Conservation (phyloP, 2,888 invertebrate species). For the Drosophila anceps region DNA sequence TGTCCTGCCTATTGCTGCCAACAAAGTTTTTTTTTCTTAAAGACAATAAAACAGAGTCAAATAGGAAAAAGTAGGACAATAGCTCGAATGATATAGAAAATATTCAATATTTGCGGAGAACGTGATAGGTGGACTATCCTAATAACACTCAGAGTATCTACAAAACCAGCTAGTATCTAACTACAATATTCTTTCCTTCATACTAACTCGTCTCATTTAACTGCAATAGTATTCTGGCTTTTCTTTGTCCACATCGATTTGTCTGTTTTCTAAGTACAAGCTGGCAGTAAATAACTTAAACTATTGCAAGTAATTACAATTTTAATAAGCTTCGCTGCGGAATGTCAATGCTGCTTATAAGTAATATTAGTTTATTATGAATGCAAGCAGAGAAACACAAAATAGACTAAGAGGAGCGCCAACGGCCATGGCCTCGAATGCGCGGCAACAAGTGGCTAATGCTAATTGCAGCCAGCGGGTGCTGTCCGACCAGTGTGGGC, state of each 20-base stretch:
- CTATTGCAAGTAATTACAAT: slow-evolving; percentile 20
- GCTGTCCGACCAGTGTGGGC: slow-evolving; percentile 18
- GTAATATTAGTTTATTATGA: slow-evolving; percentile 21
- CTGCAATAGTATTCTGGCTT: background rate
- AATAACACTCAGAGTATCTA: no score
- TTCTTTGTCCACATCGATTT: background rate
- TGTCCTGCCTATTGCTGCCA: no score
- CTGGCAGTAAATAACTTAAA: slow-evolving; percentile 9
- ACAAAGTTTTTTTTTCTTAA: no score
- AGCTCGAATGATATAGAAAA: no score
- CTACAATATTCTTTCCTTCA: background rate
- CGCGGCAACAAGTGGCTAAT: slow-evolving; percentile 56
- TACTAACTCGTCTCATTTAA: background rate
- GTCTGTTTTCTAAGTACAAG: background rate
- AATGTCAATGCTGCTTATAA: slow-evolving; percentile 29
- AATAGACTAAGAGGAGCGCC: slow-evolving; percentile 17
- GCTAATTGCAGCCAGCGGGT: slow-evolving; percentile 56
- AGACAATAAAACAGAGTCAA: no score
- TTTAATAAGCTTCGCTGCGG: slow-evolving; percentile 16
- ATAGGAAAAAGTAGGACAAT: no score
- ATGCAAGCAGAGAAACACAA: background rate
- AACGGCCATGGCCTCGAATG: slow-evolving; percentile 15
- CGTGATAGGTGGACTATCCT: no score
- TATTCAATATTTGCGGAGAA: no score
- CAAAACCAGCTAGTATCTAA: no score